phyloP scores from a whole-genome alignment of 2,113 vertebrate species.

The Hippotragus niger region DNA sequence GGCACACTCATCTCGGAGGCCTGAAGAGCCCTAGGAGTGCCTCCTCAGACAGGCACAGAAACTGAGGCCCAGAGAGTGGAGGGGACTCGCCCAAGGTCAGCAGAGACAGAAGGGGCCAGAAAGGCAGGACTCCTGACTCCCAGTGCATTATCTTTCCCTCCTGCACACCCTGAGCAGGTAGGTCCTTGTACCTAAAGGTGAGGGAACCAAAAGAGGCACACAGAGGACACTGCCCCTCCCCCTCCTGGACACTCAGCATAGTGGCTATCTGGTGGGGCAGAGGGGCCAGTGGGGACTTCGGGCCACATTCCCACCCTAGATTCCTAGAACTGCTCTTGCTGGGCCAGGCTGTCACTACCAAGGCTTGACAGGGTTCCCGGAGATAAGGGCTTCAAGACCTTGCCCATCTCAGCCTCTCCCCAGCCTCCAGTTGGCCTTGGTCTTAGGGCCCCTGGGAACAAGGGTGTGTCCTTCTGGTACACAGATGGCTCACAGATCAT shows the following conservation, averaged over 20 bases:
- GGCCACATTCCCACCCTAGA: neutral
- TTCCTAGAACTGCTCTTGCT: neutral
- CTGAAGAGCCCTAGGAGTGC: neutral
- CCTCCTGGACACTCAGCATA: neutral
- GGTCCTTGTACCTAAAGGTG: neutral
- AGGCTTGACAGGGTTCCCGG: neutral
- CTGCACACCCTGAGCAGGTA: neutral
- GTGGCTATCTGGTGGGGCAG: neutral
- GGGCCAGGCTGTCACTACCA: neutral
- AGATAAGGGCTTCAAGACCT: neutral
- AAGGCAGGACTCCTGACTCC: no score
- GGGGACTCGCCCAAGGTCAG: neutral
- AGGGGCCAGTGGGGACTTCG: neutral
- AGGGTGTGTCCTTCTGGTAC: neutral
- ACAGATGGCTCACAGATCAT: neutral
- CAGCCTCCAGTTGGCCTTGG: neutral
- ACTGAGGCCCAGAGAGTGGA: neutral
- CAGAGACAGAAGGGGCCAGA: neutral
- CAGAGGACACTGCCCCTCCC: no score
- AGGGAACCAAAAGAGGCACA: neutral
- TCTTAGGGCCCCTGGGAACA: neutral
- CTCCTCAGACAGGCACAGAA: neutral
- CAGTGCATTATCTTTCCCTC: neutral
- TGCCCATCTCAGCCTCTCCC: neutral
- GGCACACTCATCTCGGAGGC: neutral